Base-by-base conservation (phyloP, 2,113 vertebrate genomes). In the Oceanodroma tethys region DNA sequence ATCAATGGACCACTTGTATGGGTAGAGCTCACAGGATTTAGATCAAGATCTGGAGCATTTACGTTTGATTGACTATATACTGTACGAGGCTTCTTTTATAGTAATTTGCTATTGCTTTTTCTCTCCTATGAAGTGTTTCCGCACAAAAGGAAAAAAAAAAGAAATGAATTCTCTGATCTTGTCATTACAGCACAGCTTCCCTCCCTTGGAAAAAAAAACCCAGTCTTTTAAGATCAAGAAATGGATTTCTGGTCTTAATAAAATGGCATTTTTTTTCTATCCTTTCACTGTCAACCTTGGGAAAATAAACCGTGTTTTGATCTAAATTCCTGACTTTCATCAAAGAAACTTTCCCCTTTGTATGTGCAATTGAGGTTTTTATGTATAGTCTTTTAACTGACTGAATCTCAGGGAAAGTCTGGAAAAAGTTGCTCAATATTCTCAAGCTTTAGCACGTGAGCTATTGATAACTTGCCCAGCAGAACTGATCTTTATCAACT, bases 241-340 rank as follows among this genome's bases (percentile, higher is more conserved):
- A 86, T 91, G 45, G 56, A 80, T 95, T 94, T 90, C 87, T 96
- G 84, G 53, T 82, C 58, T 79, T 95, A 93, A 91, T 90, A 94
- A 96, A 95, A 43, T 9, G 80, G 19, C 12, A 8, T 13, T 45
- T 78, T 65, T 92, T 73, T 56, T 3, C 53, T 45, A 88, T 70
- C 58, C 53, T 90, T 93, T 94, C 68, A 83, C 67, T 91, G 71
- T 89, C 83, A 92, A 88, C 82, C 59, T 81, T 86, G 90, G 59
- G 79, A 96, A 95, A 97, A 93, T 70, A 97, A 94, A 83, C 16
- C 53, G 55, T 90, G 70, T 96, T 96, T 97, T 92, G 85, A 95
- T 95, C 88, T 95, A 90, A 95, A 96, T 92, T 92, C 67, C 67
- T 96, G 92, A 63, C 47, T 86, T 96, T 86, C 95, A 94, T 96